Base-by-base conservation (phyloP, 2,113 vertebrate genomes). In the Mus spicilegus region DNA sequence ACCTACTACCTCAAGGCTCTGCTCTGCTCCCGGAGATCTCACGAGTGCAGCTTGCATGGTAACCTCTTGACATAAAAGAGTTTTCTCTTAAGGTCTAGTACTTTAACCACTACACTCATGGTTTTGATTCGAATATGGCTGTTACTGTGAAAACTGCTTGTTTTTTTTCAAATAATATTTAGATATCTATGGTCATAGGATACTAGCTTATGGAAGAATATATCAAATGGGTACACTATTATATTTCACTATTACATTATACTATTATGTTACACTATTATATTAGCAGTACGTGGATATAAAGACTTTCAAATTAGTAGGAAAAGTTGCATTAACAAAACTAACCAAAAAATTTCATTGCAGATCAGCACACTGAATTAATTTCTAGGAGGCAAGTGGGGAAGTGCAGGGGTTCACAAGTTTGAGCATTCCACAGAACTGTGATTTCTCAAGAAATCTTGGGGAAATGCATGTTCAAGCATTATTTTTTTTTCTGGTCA, bases 111-210 rank as follows among this genome's bases (percentile, higher is more conserved):
- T n/a, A 96, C 81, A 75, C 39, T 49, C 24, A 95, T 70, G 39
- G 11, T 49, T 82, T 97, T 90, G 63, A 30, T 56, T 82, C 36
- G 92, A 84, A 86, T 93, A 33, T 86, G 69, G 39, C 26, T 91
- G 58, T 56, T 77, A 77, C 56, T 92, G 3, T 75, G 30, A 85
- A 90, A 93, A 67, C 77, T 86, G 39, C 36, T 87, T n/a, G 69
- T n/a, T 80, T 86, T 80, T 86, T 89, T 93, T 82, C 58, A 90
- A 85, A 80, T 87, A 76, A 96, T 92, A 88, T 70, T 77, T 46
- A 85, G 82, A 39, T 3, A 81, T 16, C 36, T 36, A 0, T 80
- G 86, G 69, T 69, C 67, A 86, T 72, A 26, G 86, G 80, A 97
- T 86, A 8, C 72, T 72, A 36, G 14, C 28, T 75, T 75, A 92